Evolutionary conservation across 2,113 vertebrate species (phyloP).

Genomic region (Hipposideros armiger): DNA sequence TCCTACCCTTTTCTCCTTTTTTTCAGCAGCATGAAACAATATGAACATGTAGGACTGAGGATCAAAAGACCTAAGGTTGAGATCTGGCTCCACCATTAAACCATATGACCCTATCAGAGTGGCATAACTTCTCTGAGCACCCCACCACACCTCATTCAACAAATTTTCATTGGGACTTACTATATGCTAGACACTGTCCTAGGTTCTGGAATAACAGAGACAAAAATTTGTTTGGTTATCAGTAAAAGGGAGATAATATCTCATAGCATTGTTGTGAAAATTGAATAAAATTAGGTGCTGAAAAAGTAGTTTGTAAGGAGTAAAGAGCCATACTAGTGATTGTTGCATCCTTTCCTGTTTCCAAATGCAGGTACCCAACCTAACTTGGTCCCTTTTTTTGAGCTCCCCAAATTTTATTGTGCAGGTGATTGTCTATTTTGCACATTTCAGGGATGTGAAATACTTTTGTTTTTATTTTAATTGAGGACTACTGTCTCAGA

Average conservation of each 20-base stretch:
- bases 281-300: background rate
- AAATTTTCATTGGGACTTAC: background rate
- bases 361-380: background rate
- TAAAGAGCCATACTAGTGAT: background rate
- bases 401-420: conserved; percentile 1
- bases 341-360: background rate
- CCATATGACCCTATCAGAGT: background rate
- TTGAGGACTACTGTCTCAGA: background rate
- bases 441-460: background rate
- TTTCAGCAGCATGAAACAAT: conserved; percentile 10
- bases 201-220: background rate
- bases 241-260: background rate
- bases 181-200: background rate
- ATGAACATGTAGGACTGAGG: background rate
- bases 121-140: background rate
- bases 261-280: background rate
- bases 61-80: background rate
- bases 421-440: conserved; percentile 8
- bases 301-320: background rate
- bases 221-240: conserved; percentile 6
- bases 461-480: background rate
- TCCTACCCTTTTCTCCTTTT: background rate
- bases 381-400: background rate
- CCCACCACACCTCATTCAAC: background rate
- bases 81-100: background rate